Base-by-base conservation (phyloP, 2,113 vertebrate genomes). In the Lepisosteus oculatus region DNA sequence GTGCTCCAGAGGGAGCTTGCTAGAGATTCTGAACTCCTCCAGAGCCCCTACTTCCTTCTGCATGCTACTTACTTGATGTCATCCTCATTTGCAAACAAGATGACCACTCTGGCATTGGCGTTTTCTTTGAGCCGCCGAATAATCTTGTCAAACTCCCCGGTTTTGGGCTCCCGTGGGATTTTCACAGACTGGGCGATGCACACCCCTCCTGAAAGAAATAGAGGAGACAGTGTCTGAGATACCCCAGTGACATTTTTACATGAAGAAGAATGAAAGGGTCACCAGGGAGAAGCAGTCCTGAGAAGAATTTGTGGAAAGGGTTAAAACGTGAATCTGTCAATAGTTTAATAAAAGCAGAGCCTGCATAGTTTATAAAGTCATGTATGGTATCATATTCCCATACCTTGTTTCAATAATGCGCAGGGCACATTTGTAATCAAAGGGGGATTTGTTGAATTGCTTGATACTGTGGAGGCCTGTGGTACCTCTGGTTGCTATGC, bases 111-210 rank as follows among this genome's bases (percentile, higher is more conserved):
- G 15, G 96, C 96, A 0, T 96, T 95, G 0, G 95, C 95, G 73
- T 95, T 97, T 82, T 97, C 96, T 82, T 95, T 88, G 45, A 98
- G 93, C 57, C 96, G 84, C 2, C 89, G 93, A 74, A 98, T 94
- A 80, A 97, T 93, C 89, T 97, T 98, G 89, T 98, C 96, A 3
- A 96, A 98, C 86, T 98, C 96, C 12, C 93, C 94, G 0, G 83
- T 6, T 76, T 91, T 95, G 14, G 96, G 95, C 71, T 98, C 96
- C 67, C 96, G 92, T 0, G 95, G 96, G 65, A 98, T 98, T 91
- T 98, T 98, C 82, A 98, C 93, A 0, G 96, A 98, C 85, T 98
- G 96, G 8, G 95, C 95, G 17, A 98, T 95, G 43, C 96, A 98
- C 72, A 97, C 89, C 0, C 92, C 93, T 4, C 96, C 96, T 98